These are phyloP conservation scores for Dicyrtoma fusca DNA, from an alignment of 2,888 invertebrate genomes.

Conservation along the genomic window DNA sequence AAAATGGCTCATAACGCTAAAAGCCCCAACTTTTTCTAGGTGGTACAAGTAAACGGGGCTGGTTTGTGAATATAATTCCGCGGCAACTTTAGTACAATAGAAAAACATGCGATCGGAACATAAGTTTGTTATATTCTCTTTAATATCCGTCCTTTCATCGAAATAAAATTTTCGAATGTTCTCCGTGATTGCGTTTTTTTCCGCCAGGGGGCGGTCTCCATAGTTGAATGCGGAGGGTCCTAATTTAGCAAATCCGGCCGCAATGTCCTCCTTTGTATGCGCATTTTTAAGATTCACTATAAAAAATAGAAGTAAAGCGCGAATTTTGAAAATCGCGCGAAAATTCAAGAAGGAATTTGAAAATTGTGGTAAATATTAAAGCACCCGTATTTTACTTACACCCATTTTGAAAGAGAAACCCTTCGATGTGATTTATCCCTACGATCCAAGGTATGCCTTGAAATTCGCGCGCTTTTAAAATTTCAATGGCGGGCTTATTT, in stretches of 20 bases:
- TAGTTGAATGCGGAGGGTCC: constrained; percentile 6
- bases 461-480: not conserved
- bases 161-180: constrained; percentile 30
- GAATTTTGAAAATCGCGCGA: not conserved
- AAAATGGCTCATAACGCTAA: constrained; percentile 13
- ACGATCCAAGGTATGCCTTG: constrained; percentile 23
- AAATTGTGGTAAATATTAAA: not conserved
- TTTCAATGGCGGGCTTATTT: not conserved
- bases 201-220: not conserved
- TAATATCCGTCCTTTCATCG: not conserved
- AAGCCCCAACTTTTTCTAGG: constrained; percentile 16
- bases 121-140: constrained; percentile 1
- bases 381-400: not conserved
- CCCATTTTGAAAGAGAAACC: constrained; percentile 10
- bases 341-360: not conserved
- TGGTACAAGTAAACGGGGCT: constrained; percentile 22
- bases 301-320: not conserved
- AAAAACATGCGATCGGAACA: constrained; percentile 18
- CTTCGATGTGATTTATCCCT: constrained; percentile 15
- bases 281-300: not conserved
- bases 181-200: constrained; percentile 7
- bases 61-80: not conserved
- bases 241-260: not conserved
- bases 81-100: constrained; percentile 12
- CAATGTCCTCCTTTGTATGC: not conserved